Evolutionary conservation across 2,797 vertebrate genomes (phyloP).

Genomic region (Ataeniobius toweri): DNA sequence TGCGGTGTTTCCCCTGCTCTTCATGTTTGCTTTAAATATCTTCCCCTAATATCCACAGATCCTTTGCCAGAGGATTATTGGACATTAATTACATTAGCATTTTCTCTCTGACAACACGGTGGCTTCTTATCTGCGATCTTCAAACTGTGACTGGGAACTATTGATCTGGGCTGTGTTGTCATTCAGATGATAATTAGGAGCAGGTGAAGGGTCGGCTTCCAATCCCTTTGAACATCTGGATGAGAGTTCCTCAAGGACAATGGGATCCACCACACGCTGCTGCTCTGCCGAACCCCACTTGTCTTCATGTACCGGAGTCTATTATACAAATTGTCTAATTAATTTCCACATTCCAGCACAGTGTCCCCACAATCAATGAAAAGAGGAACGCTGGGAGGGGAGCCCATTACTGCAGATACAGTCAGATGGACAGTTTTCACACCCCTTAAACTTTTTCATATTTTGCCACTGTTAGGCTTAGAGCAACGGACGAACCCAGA

Average conservation of each 20-base stretch:
- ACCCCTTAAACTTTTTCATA: not conserved
- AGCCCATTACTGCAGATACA: conserved; percentile 22
- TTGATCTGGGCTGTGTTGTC: conserved; percentile 95
- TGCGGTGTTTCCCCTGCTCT: conserved; percentile 8
- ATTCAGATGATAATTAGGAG: conserved; percentile 96
- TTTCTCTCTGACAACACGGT: conserved; percentile 81
- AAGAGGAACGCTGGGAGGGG: conserved; percentile 45
- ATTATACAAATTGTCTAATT: conserved; percentile 82
- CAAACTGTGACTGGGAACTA: conserved; percentile 92
- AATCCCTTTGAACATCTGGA: conserved; percentile 85
- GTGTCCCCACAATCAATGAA: conserved; percentile 61
- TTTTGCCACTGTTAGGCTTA: not conserved
- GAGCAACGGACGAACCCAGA: no score
- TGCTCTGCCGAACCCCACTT: conserved; percentile 51
- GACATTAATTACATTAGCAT: conserved; percentile 83
- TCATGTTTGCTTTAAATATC: conserved; percentile 69
- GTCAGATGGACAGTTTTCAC: not conserved
- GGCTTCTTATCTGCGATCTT: conserved; percentile 91
- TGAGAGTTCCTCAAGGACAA: conserved; percentile 85
- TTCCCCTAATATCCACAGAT: conserved; percentile 61
- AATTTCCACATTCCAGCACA: conserved; percentile 73
- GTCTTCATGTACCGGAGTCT: conserved; percentile 70
- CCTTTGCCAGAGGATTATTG: conserved; percentile 71
- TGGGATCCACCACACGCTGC: conserved; percentile 70
- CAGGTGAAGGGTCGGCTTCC: conserved; percentile 89